phyloP scores from a whole-genome alignment of 1,140 invertebrate species.

The Drosophila persimilis region DNA sequence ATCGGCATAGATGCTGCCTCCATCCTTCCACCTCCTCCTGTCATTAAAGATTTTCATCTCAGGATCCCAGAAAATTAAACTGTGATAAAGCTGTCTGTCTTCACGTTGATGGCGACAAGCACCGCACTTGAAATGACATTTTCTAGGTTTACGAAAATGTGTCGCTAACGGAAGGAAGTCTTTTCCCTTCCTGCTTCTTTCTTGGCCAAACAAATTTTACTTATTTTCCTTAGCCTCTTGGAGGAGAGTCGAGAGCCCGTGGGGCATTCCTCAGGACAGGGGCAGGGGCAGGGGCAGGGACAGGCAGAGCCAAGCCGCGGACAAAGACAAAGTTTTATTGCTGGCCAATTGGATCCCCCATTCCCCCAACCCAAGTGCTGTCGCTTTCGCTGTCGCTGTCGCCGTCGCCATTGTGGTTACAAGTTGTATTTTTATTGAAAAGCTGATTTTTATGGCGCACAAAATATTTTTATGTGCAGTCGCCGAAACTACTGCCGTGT shows the following conservation, averaged over 20 bases:
- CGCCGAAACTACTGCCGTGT: slow-evolving; percentile 16
- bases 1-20: slow-evolving; percentile 1
- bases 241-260: background rate
- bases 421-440: slow-evolving; percentile 61
- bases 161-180: slow-evolving; percentile 8
- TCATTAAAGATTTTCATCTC: slow-evolving; percentile 37
- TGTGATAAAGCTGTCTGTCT: slow-evolving; percentile 66
- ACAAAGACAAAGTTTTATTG: slow-evolving; percentile 75
- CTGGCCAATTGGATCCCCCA: slow-evolving; percentile 64
- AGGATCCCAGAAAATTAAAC: slow-evolving; percentile 56
- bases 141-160: slow-evolving; percentile 34
- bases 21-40: background rate
- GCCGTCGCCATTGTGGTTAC: slow-evolving; percentile 48
- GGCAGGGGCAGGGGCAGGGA: slow-evolving; percentile 23
- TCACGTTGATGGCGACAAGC: too few species aligned
- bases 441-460: slow-evolving; percentile 52
- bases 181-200: slow-evolving; percentile 4
- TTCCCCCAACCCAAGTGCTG: slow-evolving; percentile 8
- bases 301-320: slow-evolving; percentile 32
- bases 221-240: slow-evolving; percentile 39
- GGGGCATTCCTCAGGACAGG: slow-evolving; percentile 17
- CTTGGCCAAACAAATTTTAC: slow-evolving; percentile 26
- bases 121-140: slow-evolving; percentile 46
- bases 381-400: slow-evolving; percentile 13
- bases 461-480: slow-evolving; percentile 48